Conservation (phyloP, 2,888 invertebrate genomes). For the Leucozona laternaria region DNA sequence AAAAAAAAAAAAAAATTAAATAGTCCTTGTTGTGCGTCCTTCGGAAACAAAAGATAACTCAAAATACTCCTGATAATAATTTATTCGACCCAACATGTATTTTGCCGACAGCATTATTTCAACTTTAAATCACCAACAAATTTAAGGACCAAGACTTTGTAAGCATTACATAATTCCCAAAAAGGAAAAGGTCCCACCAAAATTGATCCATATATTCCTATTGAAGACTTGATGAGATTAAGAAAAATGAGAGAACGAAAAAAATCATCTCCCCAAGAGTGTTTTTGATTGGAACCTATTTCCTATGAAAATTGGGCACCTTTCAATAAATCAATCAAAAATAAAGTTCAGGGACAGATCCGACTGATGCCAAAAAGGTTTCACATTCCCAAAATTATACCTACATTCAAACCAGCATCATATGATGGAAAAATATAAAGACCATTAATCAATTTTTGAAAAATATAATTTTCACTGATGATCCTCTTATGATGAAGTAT, state of each 20-base stretch:
- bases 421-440: background rate
- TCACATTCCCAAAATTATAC: too few species aligned
- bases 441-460: conserved; percentile 9
- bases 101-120: conserved; percentile 15
- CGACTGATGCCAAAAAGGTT: background rate
- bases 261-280: background rate
- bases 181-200: conserved; percentile 16
- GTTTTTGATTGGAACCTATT: conserved; percentile 4
- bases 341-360: background rate
- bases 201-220: background rate
- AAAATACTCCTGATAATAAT: conserved; percentile 7
- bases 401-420: background rate
- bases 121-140: conserved; percentile 15
- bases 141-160: background rate
- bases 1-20: background rate
- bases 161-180: conserved; percentile 9
- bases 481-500: conserved; percentile 33
- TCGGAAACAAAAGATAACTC: conserved; percentile 1
- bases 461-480: conserved; percentile 14
- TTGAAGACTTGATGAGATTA: conserved; percentile 2
- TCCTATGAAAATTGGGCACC: background rate
- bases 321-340: conserved; percentile 23
- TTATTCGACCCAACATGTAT: conserved; percentile 11
- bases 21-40: conserved; percentile 5
- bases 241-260: background rate